Evolutionary conservation across 2,888 invertebrate genomes (phyloP).

Genomic region (Dicyrtoma fusca): DNA sequence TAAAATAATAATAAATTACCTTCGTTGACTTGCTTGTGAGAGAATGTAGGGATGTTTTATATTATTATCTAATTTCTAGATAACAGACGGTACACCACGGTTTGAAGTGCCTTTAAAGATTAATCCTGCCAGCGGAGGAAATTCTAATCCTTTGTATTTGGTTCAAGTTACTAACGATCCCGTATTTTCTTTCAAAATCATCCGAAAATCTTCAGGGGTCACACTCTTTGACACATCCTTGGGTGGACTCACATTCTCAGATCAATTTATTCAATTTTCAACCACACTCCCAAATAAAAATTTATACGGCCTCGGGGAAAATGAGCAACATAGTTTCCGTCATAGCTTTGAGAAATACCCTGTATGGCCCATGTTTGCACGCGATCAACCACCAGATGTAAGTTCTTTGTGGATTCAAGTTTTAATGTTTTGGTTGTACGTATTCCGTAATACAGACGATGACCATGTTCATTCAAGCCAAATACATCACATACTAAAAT

Average conservation of each 20-base stretch:
- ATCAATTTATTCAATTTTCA: conserved; percentile 62
- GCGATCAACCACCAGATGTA: conserved; percentile 58
- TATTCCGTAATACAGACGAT: too few relatives aligned
- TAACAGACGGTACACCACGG: conserved; percentile 44
- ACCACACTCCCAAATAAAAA: conserved; percentile 59
- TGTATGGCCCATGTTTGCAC: conserved; percentile 59
- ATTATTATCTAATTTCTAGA: conserved; percentile 9
- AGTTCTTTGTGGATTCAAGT: not conserved
- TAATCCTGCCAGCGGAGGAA: conserved; percentile 38
- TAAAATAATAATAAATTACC: too few relatives aligned
- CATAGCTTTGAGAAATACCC: conserved; percentile 58
- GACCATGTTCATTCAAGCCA: too few relatives aligned
- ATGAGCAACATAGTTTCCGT: conserved; percentile 59
- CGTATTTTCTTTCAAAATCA: conserved; percentile 58
- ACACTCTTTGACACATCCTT: conserved; percentile 57
- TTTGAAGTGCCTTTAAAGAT: conserved; percentile 52
- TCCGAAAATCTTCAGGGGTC: conserved; percentile 46
- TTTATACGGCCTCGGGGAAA: conserved; percentile 62
- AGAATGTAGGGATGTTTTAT: conserved; percentile 8
- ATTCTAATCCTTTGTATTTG: conserved; percentile 53
- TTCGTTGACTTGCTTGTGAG: not conserved
- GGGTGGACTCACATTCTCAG: conserved; percentile 60
- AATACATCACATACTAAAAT: too few relatives aligned
- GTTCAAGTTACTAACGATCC: conserved; percentile 48
- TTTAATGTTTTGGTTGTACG: too few relatives aligned